Conservation (phyloP, 2,797 vertebrate species). For the Lacerta viridis region DNA sequence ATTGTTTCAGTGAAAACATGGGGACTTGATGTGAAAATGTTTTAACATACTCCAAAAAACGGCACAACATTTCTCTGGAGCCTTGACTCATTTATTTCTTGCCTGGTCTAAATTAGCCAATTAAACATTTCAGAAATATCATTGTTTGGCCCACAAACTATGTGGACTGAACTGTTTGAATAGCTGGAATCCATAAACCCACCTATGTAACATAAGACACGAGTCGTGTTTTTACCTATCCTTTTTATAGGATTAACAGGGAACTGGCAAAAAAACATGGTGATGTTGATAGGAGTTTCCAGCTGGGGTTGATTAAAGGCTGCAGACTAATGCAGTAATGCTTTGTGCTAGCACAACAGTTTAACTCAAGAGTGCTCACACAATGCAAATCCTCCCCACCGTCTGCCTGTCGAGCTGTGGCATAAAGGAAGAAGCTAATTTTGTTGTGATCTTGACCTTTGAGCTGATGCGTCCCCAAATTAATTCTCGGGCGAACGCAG, state of each 20-base stretch:
- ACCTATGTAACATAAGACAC: constrained; percentile 67
- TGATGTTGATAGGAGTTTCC: constrained; percentile 66
- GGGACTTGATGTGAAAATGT: constrained; percentile 50
- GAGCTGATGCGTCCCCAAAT: constrained; percentile 58
- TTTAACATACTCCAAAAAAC: constrained; percentile 60
- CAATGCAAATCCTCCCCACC: constrained; percentile 50
- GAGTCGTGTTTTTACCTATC: constrained; percentile 66
- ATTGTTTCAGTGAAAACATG: constrained; percentile 23
- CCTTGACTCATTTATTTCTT: constrained; percentile 56
- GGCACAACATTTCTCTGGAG: constrained; percentile 49
- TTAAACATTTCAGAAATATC: constrained; percentile 71
- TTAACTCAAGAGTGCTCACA: constrained; percentile 62
- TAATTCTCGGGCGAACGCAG: constrained; percentile 38
- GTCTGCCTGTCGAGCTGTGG: constrained; percentile 51
- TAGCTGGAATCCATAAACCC: constrained; percentile 73
- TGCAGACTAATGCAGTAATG: constrained; percentile 54
- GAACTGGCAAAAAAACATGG: constrained; percentile 68
- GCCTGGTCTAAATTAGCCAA: constrained; percentile 69
- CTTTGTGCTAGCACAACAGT: constrained; percentile 64
- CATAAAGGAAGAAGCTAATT: constrained; percentile 58
- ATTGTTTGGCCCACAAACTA: constrained; percentile 58
- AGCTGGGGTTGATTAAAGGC: constrained; percentile 71
- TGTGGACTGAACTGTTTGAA: constrained; percentile 69
- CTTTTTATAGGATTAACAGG: constrained; percentile 74
- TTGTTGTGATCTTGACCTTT: constrained; percentile 68